Base-by-base conservation (phyloP, 2,888 invertebrate genomes). In the Yponomeuta evonymella region DNA sequence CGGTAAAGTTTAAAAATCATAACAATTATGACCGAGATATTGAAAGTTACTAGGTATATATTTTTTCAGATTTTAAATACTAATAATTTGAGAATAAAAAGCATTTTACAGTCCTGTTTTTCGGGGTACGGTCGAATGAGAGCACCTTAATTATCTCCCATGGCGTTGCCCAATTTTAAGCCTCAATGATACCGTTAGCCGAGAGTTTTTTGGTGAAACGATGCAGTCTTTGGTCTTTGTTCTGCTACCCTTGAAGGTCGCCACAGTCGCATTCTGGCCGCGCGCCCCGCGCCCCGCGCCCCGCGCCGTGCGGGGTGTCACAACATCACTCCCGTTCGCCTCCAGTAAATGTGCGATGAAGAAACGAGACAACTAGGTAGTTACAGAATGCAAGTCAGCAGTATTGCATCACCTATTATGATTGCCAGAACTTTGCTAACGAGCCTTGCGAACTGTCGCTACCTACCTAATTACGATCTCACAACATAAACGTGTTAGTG, bases 351-450 rank as follows among this genome's bases (percentile, higher is more conserved):
- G 11, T 65, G 65, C 33, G 65, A 65, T 65, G 65, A 65, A 23
- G 65, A 65, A 65, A 65, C 30, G 11, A 65, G 65, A 65, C 30
- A 63, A 63, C 63, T 43, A 58, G n/a, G n/a, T n/a, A n/a, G 51
- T 1, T 15, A 58, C 15, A 58, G 12, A 65, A 29, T 65, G 65
- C 65, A 65, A 65, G n/a, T 65, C 29, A 30, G 33, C 33, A 30
- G 29, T 65, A 65, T 65, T 65, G 65, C 65, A 12, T 65, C 65
- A 65, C 33, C 33, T 5, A 11, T 30, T 23, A 29, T 23, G 15
- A 58, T 12, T 58, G 51, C 12, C 51, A 58, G 12, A 65, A 30
- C 65, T 65, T 23, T 12, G 33, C 33, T 65, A 33, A 8, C 65
- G 29, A 65, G 29, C 30, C 12, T 30, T 11, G 65, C 30, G 65